Conservation (phyloP, 2,888 invertebrate species). For the Hedya salicella region DNA sequence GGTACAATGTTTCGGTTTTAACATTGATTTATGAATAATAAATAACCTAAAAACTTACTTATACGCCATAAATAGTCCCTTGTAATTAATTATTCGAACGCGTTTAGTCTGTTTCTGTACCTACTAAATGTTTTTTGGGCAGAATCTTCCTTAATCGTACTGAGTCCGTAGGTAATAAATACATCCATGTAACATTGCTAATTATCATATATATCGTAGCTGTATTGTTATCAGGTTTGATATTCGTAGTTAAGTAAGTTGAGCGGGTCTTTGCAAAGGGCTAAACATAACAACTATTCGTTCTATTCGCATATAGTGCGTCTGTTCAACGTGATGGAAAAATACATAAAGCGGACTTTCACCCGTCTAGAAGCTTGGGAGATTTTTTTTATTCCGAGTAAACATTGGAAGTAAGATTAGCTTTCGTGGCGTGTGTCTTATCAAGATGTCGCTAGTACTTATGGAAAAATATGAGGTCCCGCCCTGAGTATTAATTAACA, state of each 20-base stretch:
- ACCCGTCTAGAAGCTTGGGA: not conserved
- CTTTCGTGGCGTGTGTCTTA: not conserved
- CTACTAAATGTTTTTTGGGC: not conserved
- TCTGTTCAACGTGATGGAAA: slow-evolving; percentile 11
- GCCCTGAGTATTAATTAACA: slow-evolving; percentile 15
- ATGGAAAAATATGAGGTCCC: slow-evolving; percentile 4
- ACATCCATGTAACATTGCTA: not conserved
- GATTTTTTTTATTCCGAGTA: no score
- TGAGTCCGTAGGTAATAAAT: not conserved
- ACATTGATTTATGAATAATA: no score
- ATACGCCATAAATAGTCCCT: no score
- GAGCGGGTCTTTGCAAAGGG: no score
- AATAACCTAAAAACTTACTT: no score
- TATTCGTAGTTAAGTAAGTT: no score
- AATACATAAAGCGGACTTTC: slow-evolving; percentile 26
- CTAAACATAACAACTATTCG: no score
- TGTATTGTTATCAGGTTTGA: no score
- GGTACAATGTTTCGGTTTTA: no score
- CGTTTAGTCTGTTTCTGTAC: not conserved
- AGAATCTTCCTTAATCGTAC: not conserved
- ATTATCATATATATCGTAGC: not conserved
- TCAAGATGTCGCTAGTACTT: not conserved
- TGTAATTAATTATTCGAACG: no score
- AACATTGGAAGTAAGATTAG: not conserved
- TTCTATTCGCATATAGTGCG: not conserved